Percentiles rank a stretch among this genome's conserved stretches.
phyloP scores from a whole-genome alignment of 1,140 invertebrate species.

The Paralvinella palmiformis region DNA sequence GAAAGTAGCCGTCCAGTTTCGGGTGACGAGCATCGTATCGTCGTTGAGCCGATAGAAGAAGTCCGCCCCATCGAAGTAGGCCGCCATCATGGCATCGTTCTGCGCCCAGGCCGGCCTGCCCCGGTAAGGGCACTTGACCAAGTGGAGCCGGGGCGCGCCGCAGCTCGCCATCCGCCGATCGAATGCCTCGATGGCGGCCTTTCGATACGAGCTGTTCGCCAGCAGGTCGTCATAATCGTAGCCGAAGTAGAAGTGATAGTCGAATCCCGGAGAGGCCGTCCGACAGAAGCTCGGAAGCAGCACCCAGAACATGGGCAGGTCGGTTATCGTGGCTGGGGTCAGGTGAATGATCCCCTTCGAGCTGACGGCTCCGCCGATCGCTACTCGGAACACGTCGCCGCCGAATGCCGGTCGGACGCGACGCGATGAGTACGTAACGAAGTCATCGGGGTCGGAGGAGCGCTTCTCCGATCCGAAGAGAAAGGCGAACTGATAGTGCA shows the following conservation, averaged over 20 bases:
- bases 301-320: slow-evolving; percentile 19
- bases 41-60: slow-evolving; percentile 22
- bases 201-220: slow-evolving; percentile 1
- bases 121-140: slow-evolving; percentile 18
- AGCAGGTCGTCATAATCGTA: slow-evolving; percentile 18
- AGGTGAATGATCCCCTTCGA: not conserved
- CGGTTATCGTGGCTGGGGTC: not conserved
- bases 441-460: no score
- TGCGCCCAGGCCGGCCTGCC: slow-evolving; percentile 21
- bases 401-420: no score
- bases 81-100: slow-evolving; percentile 24
- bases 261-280: slow-evolving; percentile 16
- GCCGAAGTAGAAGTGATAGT: slow-evolving; percentile 18
- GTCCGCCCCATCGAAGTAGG: slow-evolving; percentile 19
- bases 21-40: slow-evolving; percentile 19
- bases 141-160: slow-evolving; percentile 1
- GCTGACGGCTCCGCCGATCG: slow-evolving; percentile 18
- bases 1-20: slow-evolving; percentile 18
- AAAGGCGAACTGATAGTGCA: no score
- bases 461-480: no score
- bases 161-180: not conserved
- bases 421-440: no score
- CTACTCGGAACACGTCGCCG: slow-evolving; percentile 4
- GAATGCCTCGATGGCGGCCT: slow-evolving; percentile 1
- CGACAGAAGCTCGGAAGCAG: slow-evolving; percentile 16